phyloP scores from a whole-genome alignment of 2,888 invertebrate species.

The Acrocyrtus sp. region DNA sequence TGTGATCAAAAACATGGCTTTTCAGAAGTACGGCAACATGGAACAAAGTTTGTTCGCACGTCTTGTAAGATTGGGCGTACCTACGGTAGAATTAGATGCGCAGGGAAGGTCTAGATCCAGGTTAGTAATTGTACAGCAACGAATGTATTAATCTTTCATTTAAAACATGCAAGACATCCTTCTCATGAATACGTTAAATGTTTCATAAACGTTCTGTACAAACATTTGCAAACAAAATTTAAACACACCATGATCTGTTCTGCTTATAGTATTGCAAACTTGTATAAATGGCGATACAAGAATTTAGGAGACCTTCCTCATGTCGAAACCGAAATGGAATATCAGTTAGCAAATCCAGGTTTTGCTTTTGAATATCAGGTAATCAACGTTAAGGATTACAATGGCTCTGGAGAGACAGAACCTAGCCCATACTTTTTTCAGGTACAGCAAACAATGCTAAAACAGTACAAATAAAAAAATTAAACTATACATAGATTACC shows the following conservation, averaged over 20 bases:
- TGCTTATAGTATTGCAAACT: conserved; percentile 80
- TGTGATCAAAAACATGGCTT: conserved; percentile 99
- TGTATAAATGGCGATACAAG: conserved; percentile 97
- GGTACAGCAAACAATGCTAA: no score
- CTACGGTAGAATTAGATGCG: conserved; percentile 96
- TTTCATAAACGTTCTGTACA: conserved; percentile 88
- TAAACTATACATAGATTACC: no score
- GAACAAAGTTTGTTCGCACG: conserved; percentile 98
- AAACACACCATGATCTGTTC: no score
- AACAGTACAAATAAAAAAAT: no score
- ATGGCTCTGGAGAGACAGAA: conserved; percentile 95
- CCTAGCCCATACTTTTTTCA: conserved; percentile 99
- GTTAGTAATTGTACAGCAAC: conserved; percentile 68
- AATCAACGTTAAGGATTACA: conserved; percentile 95
- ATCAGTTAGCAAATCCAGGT: conserved; percentile 90
- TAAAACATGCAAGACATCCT: no score
- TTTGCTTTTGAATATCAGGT: conserved; percentile 94
- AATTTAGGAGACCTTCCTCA: conserved; percentile 89
- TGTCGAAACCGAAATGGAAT: conserved; percentile 85
- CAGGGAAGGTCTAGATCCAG: conserved; percentile 94
- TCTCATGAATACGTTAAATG: conserved; percentile 96
- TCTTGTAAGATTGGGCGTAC: conserved; percentile 94
- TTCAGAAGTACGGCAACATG: conserved; percentile 99
- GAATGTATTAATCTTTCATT: no score
- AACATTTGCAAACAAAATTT: no score